Percentiles rank a stretch among this genome's conserved stretches.
Evolutionary conservation across 2,113 vertebrate species (phyloP).

Genomic region (Otocyon megalotis): DNA sequence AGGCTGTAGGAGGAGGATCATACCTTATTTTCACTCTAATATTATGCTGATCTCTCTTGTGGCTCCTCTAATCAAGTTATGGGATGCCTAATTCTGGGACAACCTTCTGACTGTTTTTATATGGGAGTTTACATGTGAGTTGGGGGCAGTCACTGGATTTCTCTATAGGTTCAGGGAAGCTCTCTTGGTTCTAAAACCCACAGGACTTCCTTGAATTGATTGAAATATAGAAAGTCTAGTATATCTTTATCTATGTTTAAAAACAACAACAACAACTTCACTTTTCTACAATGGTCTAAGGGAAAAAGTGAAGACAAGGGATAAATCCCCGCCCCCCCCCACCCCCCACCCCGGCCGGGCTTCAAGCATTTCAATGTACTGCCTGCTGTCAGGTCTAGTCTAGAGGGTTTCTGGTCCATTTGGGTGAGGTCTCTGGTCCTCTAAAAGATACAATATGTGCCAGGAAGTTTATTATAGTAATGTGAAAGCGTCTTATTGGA

Average conservation of each 20-base stretch:
- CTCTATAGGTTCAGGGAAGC: neutral
- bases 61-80: neutral
- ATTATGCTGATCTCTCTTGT: neutral
- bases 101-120: neutral
- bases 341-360: fast-evolving
- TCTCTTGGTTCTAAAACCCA: neutral
- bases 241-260: neutral
- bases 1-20: neutral
- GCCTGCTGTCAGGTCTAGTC: neutral
- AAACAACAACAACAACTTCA: neutral
- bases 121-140: neutral
- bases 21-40: neutral
- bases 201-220: neutral
- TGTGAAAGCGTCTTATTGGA: constrained; percentile 1
- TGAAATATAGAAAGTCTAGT: neutral
- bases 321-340: neutral
- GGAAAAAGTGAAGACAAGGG: neutral
- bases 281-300: neutral
- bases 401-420: neutral
- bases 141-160: neutral
- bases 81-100: neutral
- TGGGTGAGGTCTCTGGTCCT: neutral
- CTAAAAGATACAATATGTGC: neutral
- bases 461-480: constrained; percentile 14
- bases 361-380: neutral